Conservation (phyloP, 2,113 vertebrate genomes). For the Calyptomena viridis region DNA sequence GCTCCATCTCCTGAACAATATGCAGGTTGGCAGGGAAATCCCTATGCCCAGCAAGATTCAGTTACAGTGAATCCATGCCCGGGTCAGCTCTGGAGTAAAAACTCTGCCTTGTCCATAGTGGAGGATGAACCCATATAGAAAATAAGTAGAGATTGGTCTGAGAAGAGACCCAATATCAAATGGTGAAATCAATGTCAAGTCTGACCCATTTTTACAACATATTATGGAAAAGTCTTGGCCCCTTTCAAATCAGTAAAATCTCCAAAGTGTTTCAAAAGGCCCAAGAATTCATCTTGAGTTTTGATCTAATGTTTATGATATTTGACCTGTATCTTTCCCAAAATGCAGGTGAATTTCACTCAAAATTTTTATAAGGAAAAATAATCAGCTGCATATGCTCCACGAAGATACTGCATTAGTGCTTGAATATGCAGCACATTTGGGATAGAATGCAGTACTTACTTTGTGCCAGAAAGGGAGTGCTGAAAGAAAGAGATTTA, state of each 20-base stretch:
- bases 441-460: neutral
- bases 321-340: neutral
- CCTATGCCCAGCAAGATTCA: rapidly evolving
- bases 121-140: neutral
- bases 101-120: neutral
- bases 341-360: neutral
- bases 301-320: neutral
- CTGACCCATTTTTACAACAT: neutral
- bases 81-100: neutral
- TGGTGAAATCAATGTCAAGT: neutral
- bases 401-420: neutral
- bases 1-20: neutral
- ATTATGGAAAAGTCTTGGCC: neutral
- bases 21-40: neutral
- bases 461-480: neutral
- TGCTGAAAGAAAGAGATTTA: neutral
- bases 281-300: neutral
- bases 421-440: neutral
- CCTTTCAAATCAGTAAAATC: neutral
- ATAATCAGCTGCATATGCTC: neutral
- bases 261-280: neutral
- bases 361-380: neutral
- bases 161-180: neutral
- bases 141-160: neutral
- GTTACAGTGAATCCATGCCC: neutral